phyloP scores from a whole-genome alignment of 2,797 vertebrate species.

The Neosilurus mollespiculum region DNA sequence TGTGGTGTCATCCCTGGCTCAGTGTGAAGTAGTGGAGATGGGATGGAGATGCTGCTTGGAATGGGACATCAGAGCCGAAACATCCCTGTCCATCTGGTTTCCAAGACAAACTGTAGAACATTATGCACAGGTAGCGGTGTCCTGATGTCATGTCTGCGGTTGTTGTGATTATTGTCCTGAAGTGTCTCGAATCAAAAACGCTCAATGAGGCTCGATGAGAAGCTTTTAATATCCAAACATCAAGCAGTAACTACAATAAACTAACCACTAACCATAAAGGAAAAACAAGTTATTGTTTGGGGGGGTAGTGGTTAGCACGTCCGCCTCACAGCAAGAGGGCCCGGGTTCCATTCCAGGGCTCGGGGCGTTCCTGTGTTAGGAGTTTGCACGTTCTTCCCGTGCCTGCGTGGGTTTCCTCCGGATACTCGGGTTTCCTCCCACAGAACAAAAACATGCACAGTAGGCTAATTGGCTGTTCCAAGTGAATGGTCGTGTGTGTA shows the following conservation, averaged over 20 bases:
- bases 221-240: not conserved
- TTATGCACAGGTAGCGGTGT: not conserved
- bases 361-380: no score
- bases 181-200: not conserved
- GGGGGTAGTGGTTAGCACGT: no score
- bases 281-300: not conserved
- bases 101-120: not conserved
- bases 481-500: no score
- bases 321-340: no score
- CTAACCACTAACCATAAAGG: not conserved
- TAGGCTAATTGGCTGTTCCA: no score
- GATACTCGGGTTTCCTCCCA: no score
- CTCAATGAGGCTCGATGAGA: not conserved
- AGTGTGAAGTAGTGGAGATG: not conserved
- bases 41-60: not conserved
- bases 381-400: no score
- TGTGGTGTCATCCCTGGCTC: not conserved
- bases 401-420: no score
- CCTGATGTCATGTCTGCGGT: not conserved
- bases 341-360: no score
- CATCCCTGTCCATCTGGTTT: slow-evolving; percentile 2
- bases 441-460: no score
- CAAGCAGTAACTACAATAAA: no score
- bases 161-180: not conserved
- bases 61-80: not conserved